A percentile compares a stretch with the other conserved stretches of the same genome.
Evolutionary conservation across 2,888 invertebrate species (phyloP).

Genomic region (Dynastes tityus): DNA sequence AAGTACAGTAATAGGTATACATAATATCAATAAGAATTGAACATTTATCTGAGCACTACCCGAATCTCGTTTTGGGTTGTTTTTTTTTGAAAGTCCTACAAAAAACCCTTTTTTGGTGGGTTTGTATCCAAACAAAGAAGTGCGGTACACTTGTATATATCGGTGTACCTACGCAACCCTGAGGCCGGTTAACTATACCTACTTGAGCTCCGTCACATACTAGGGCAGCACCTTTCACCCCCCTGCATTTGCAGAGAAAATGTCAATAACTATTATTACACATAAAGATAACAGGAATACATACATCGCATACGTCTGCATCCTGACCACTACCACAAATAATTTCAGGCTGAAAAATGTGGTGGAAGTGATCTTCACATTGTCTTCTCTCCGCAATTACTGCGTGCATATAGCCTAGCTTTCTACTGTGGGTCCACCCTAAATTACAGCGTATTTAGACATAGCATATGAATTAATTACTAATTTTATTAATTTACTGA

Average conservation of each 20-base stretch:
- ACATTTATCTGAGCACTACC: too few species aligned
- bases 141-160: constrained; percentile 56
- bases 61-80: too few species aligned
- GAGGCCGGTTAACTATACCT: constrained; percentile 57
- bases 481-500: too few species aligned
- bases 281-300: background rate
- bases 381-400: background rate
- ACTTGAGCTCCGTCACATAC: constrained; percentile 55
- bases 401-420: background rate
- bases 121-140: constrained; percentile 55
- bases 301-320: constrained; percentile 7
- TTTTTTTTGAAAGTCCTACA: too few species aligned
- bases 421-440: constrained; percentile 21
- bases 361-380: background rate
- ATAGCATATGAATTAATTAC: background rate
- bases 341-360: background rate
- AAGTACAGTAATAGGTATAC: too few species aligned
- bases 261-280: background rate
- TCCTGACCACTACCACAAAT: constrained; percentile 13
- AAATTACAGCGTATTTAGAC: background rate
- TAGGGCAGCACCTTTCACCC: constrained; percentile 58
- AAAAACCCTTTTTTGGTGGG: background rate
- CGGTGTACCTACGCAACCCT: constrained; percentile 56
- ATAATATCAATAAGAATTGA: too few species aligned
- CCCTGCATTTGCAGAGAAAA: constrained; percentile 51